Evolutionary conservation across 2,113 vertebrate genomes (phyloP).

Genomic region (Etheostoma spectabile): DNA sequence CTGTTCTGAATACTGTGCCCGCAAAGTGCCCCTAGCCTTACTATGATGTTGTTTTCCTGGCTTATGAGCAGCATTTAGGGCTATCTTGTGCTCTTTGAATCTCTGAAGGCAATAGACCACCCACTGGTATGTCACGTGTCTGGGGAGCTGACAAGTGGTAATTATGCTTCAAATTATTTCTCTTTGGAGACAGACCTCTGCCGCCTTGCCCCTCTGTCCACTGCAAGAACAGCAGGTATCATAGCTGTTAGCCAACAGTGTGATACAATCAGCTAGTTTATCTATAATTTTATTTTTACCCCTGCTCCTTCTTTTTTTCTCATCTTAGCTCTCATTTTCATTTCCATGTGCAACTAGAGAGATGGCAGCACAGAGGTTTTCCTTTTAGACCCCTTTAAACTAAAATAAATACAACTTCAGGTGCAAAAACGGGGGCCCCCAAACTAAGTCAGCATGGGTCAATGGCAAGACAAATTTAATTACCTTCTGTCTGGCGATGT

Average conservation of each 20-base stretch:
- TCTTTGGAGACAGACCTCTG: constrained; percentile 56
- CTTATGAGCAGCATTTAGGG: constrained; percentile 61
- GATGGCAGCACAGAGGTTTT: constrained; percentile 20
- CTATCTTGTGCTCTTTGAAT: constrained; percentile 72
- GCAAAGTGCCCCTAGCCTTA: constrained; percentile 66
- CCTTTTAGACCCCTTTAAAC: constrained; percentile 4
- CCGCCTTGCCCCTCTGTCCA: constrained; percentile 51
- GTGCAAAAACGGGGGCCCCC: background rate
- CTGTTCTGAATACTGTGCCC: constrained; percentile 52
- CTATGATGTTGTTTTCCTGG: constrained; percentile 72
- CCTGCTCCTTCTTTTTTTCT: background rate
- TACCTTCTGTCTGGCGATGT: constrained; percentile 57
- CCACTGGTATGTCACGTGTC: constrained; percentile 63
- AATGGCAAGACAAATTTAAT: constrained; percentile 70
- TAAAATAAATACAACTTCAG: constrained; percentile 36
- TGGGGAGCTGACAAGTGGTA: constrained; percentile 68
- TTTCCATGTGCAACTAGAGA: constrained; percentile 30
- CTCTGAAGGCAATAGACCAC: constrained; percentile 71
- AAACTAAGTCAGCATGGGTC: constrained; percentile 62
- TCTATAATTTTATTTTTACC: background rate
- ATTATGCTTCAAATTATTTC: constrained; percentile 70
- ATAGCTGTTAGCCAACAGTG: constrained; percentile 32
- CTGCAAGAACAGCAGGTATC: constrained; percentile 63
- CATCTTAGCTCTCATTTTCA: constrained; percentile 15
- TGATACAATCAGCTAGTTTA: constrained; percentile 27